Base-by-base conservation (phyloP, 2,888 invertebrate species). In the Agapostemon virescens region DNA sequence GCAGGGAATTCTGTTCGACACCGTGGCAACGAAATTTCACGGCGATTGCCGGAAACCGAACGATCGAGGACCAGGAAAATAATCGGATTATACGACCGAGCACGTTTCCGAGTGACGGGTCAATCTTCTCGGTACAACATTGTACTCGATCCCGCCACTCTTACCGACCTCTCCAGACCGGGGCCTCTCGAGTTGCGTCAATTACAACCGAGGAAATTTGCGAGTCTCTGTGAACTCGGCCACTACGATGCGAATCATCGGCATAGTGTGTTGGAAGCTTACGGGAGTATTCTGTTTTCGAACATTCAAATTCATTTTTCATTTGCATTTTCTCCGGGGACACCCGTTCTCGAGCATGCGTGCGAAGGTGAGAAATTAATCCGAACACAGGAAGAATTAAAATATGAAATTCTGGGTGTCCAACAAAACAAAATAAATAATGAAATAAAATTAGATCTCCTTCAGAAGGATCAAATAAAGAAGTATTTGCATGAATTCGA, bases 1-100 rank as follows among this genome's bases (percentile, higher is more conserved):
- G 66, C 69, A 64, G 82, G 84, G 81, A 84, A 86, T 87, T 80
- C 79, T 69, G 36, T 64, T 64, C 74, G 80, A 80, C 78, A 73
- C 67, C 77, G 15, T 7, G 26, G 20, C 78, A 76, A 80, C 80
- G 78, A 33, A 82, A 85, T 84, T 85, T 88, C 79, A 72, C 69
- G 70, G 70, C 79, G 74, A 75, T 82, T 75, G 71, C 83, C 77
- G 81, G 58, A 84, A 83, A 77, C 77, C 71, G 66, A 72, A 64
- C 58, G 68, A 71, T 63, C 63, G 73, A 82, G 77, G 70, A 82
- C 76, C 71, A 82, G 83, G 82, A 87, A 88, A 88, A 88, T 88
- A 88, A 88, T 87, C 84, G 69, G 72, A 87, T 86, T 83, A 87
- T 76, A 79, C 70, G 77, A 79, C 79, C 81, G 81, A 85, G 76